Base-by-base conservation (phyloP, 2,797 vertebrate species). In the Trematomus bernacchii region DNA sequence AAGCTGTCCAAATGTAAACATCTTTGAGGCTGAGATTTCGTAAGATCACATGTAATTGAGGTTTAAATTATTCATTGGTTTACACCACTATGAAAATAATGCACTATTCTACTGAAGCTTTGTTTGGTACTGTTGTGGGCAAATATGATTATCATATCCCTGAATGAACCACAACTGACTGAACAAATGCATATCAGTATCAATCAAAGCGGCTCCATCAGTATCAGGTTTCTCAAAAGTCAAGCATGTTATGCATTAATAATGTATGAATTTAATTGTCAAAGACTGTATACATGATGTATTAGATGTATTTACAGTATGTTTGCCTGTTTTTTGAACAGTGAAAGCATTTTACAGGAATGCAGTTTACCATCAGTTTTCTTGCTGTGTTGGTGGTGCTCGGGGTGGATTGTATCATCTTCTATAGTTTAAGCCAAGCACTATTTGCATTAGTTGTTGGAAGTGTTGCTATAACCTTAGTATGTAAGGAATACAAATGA, bases 141-240 rank as follows among this genome's bases (percentile, higher is more conserved):
- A 59, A 81, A 77, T 16, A 55, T 51, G 84, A 81, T 85, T 87
- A 84, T 66, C 47, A 58, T 58, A 59, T 71, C 84, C 54, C 62
- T 71, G 42, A 80, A 18, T 70, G 48, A 83, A 63, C 43, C 71
- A 61, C 18, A 44, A 72, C 9, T 60, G 43, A 78, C 33, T 62
- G 14, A 69, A 74, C 59, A 70, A 71, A 66, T 59, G 12, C 27
- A 21, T 76, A 37, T 71, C 46, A 70, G 27, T 63, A 67, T 75
- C 40, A 69, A 37, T 60, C 18, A 76, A 67, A 76, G 6, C 51
- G 43, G 27, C 65, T 55, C 10, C 55, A 66, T 66, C 64, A 57
- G 27, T 65, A 68, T 80, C 37, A 67, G 52, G 71, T 70, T 81
- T 48, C 58, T 65, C 14, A 23, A 50, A 43, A 65, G 66, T 71